These are phyloP conservation scores for Sinhomidia bicolor DNA, from an alignment of 2,888 invertebrate genomes.

Conservation along the genomic window DNA sequence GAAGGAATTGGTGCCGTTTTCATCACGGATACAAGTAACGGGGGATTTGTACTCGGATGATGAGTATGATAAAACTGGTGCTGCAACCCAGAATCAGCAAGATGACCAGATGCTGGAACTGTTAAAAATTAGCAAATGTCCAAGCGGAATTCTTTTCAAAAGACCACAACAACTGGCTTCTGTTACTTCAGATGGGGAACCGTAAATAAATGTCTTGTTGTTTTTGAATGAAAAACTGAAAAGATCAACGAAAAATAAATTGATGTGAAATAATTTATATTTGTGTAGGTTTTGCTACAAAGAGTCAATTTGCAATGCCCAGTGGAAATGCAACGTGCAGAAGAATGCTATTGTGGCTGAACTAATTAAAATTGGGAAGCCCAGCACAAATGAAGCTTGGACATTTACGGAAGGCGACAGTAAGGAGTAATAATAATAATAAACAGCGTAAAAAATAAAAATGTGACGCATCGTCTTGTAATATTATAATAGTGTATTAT, in stretches of 20 bases:
- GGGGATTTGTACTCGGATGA: not conserved
- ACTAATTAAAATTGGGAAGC: conserved; percentile 55
- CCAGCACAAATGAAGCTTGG: conserved; percentile 30
- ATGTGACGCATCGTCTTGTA: no score
- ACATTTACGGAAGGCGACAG: not conserved
- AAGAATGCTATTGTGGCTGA: conserved; percentile 59
- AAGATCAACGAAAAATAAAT: not conserved
- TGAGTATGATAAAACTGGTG: not conserved
- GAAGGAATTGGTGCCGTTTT: not conserved
- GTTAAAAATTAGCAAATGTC: conserved; percentile 45
- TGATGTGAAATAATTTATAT: not conserved
- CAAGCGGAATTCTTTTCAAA: conserved; percentile 70
- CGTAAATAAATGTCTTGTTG: not conserved
- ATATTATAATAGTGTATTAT: no score
- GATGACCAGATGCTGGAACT: not conserved
- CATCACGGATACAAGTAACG: no score
- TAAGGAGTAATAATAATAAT: not conserved
- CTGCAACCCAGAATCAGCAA: no score
- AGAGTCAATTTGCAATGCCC: conserved; percentile 41
- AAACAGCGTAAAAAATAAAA: no score
- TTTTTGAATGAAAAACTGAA: no score
- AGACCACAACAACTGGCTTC: conserved; percentile 53
- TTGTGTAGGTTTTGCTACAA: conserved; percentile 60
- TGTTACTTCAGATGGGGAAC: conserved; percentile 21
- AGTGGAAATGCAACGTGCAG: conserved; percentile 38